phyloP scores from a whole-genome alignment of 2,797 vertebrate species.

The Salmo trutta region DNA sequence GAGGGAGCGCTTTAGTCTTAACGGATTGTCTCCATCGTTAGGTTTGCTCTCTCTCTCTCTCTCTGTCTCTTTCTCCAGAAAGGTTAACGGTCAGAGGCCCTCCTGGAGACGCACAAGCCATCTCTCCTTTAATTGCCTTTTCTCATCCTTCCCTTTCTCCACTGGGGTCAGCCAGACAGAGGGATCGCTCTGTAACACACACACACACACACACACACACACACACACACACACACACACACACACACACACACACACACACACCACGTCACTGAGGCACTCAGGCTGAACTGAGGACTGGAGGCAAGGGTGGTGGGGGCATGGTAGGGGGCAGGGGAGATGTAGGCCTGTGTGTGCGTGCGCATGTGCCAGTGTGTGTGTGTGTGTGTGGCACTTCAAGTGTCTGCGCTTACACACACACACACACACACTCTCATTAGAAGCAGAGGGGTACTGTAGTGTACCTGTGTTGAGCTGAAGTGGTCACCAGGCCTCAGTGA shows the following conservation, averaged over 20 bases:
- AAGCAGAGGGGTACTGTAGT: conserved; percentile 42
- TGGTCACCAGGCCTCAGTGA: conserved; percentile 20
- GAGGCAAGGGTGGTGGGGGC: conserved; percentile 34
- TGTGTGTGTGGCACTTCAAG: conserved; percentile 43
- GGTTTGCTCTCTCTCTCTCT: conserved; percentile 54
- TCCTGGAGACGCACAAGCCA: conserved; percentile 77
- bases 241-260: too few species aligned
- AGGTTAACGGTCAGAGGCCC: conserved; percentile 78
- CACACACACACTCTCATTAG: conserved; percentile 63
- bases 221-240: too few species aligned
- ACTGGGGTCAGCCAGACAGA: conserved; percentile 74
- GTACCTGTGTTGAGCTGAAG: conserved; percentile 57
- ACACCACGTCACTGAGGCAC: conserved; percentile 48
- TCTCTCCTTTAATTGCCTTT: conserved; percentile 80
- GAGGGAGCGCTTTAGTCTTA: conserved; percentile 66
- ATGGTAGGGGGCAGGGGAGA: conserved; percentile 16
- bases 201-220: too few species aligned
- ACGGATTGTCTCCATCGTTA: conserved; percentile 67
- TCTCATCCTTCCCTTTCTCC: conserved; percentile 72
- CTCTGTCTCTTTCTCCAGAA: conserved; percentile 47
- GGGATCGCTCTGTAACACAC: conserved; percentile 35
- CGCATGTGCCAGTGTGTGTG: not conserved
- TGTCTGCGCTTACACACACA: conserved; percentile 53
- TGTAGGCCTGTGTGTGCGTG: not conserved
- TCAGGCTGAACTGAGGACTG: conserved; percentile 70